phyloP scores from a whole-genome alignment of 2,888 invertebrate species.

The Nudaria mundana region DNA sequence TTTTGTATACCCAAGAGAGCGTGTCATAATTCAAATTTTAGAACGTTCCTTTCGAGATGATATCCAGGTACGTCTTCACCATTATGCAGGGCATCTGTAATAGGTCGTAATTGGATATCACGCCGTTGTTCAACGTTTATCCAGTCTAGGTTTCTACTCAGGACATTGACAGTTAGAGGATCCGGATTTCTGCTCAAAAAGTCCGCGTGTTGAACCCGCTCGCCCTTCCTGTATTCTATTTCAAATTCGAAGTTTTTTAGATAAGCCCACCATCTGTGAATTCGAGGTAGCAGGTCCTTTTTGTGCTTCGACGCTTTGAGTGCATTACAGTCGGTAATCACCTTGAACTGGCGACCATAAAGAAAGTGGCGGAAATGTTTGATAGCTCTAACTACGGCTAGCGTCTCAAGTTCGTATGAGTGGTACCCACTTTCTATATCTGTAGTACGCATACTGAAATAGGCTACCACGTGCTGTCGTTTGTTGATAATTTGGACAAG shows the following conservation, averaged over 20 bases:
- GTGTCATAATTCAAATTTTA: too few species aligned
- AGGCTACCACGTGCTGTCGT: conserved; percentile 5
- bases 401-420: background rate
- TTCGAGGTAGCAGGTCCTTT: conserved; percentile 4
- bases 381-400: background rate
- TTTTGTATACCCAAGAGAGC: too few species aligned
- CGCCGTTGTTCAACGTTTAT: too few species aligned
- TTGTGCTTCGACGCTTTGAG: background rate
- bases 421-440: background rate
- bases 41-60: too few species aligned
- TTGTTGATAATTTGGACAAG: conserved; percentile 2
- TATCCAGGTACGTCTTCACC: too few species aligned
- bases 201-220: conserved; percentile 7
- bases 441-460: conserved; percentile 6
- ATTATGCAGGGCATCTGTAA: too few species aligned
- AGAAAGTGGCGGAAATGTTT: background rate
- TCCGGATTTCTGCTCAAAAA: conserved; percentile 8
- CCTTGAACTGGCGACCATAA: background rate
- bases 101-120: too few species aligned
- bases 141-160: too few species aligned
- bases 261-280: conserved; percentile 7
- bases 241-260: conserved; percentile 4
- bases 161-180: too few species aligned
- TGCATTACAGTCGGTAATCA: background rate
- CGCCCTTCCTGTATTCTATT: background rate